phyloP scores from a whole-genome alignment of 1,140 invertebrate genomes.

The Drosophila tropicalis region DNA sequence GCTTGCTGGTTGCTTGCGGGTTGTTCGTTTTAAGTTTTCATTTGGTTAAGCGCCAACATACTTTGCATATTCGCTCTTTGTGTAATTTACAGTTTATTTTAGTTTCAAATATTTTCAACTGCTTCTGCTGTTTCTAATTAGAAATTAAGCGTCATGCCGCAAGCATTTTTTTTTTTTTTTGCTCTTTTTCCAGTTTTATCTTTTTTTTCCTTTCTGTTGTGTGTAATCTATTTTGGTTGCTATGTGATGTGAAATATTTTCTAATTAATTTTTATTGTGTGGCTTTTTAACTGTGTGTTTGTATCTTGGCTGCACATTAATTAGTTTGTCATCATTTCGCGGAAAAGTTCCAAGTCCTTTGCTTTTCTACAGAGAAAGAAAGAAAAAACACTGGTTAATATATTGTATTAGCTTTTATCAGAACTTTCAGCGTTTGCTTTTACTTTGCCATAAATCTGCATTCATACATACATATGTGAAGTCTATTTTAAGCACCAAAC shows the following conservation, averaged over 20 bases:
- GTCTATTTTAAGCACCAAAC: conserved; percentile 7
- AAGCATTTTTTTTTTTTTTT: conserved; percentile 38
- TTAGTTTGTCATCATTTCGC: conserved; percentile 10
- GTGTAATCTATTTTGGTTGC: conserved; percentile 40
- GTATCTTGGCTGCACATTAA: conserved; percentile 11
- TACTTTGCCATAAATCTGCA: no score
- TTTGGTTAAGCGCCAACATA: conserved; percentile 46
- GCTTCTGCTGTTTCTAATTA: conserved; percentile 47
- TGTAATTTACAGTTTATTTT: conserved; percentile 57
- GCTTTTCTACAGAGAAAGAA: neutral
- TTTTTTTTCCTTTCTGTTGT: conserved; percentile 17
- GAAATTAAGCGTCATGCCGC: conserved; percentile 53
- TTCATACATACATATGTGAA: no score
- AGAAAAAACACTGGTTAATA: neutral
- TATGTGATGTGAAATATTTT: conserved; percentile 57
- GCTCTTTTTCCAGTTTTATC: neutral
- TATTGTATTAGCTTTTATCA: neutral
- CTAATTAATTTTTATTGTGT: conserved; percentile 67
- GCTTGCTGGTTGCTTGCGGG: neutral
- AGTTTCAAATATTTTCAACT: conserved; percentile 24
- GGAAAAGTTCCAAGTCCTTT: neutral
- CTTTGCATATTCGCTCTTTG: conserved; percentile 65
- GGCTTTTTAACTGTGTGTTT: conserved; percentile 21
- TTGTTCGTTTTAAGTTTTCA: conserved; percentile 53
- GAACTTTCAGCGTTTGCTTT: neutral